Evolutionary conservation across 2,888 invertebrate species (phyloP).

Genomic region (Morpho helenor): DNA sequence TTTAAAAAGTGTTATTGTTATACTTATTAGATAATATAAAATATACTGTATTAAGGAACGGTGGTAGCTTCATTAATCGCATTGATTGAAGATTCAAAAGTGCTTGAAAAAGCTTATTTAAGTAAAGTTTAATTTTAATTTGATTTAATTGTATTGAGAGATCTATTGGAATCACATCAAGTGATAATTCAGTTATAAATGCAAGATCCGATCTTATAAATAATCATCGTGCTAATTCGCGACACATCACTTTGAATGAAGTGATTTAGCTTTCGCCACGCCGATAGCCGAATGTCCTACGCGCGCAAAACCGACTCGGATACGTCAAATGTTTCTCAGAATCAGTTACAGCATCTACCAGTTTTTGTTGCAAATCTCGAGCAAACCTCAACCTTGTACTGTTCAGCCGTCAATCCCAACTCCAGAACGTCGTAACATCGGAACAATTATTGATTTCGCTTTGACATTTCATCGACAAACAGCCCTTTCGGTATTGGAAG

Average conservation of each 20-base stretch:
- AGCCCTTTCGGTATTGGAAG: conserved; percentile 50
- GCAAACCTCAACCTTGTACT: conserved; percentile 54
- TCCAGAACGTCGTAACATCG: conserved; percentile 50
- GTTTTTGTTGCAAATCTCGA: conserved; percentile 50
- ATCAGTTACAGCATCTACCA: conserved; percentile 51
- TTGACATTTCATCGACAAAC: conserved; percentile 42
- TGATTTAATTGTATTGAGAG: not conserved
- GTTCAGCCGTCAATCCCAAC: conserved; percentile 37
- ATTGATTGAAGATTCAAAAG: too few species aligned
- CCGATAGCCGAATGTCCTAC: conserved; percentile 27
- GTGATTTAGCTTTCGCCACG: conserved; percentile 30
- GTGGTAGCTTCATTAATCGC: too few species aligned
- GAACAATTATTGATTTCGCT: conserved; percentile 50
- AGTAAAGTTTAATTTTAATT: too few species aligned
- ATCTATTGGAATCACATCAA: not conserved
- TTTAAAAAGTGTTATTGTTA: too few species aligned
- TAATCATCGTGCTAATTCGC: conserved; percentile 23
- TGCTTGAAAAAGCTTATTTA: too few species aligned
- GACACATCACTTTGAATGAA: conserved; percentile 30
- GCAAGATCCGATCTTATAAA: conserved; percentile 16
- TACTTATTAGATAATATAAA: too few species aligned
- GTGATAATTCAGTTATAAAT: conserved; percentile 11
- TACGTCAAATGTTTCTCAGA: conserved; percentile 61
- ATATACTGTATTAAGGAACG: too few species aligned
- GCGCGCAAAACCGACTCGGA: conserved; percentile 30